These are phyloP conservation scores for Stegophylla sp. DNA, from an alignment of 2,888 invertebrate genomes.

Conservation along the genomic window DNA sequence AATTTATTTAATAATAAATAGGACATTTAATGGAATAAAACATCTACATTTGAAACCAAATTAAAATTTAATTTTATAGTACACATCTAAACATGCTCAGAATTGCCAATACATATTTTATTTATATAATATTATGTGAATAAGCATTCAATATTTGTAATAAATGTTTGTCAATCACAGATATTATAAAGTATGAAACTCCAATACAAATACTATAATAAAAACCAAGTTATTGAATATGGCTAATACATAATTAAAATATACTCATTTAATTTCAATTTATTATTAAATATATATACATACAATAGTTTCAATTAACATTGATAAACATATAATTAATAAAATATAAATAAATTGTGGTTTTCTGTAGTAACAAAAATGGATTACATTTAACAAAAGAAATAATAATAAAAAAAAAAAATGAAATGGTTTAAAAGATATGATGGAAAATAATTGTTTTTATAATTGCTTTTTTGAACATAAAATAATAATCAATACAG, in stretches of 20 bases:
- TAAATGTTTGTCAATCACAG: no score
- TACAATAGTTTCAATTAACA: conserved; percentile 41
- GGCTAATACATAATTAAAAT: not conserved
- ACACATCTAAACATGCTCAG: no score
- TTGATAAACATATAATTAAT: conserved; percentile 39
- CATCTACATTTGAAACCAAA: no score
- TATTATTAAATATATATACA: conserved; percentile 9
- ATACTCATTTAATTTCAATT: conserved; percentile 32
- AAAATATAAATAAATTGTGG: conserved; percentile 18
- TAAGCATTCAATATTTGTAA: no score
- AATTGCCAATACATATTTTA: no score
- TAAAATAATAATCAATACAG: conserved; percentile 1
- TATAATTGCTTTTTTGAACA: not conserved
- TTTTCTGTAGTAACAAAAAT: conserved; percentile 5
- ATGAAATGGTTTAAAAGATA: not conserved
- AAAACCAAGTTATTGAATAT: not conserved
- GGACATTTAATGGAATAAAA: no score
- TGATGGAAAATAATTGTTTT: not conserved
- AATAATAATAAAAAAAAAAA: not conserved
- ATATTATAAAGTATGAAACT: no score
- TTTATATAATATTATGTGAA: no score
- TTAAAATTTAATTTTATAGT: no score
- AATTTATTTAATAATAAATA: no score
- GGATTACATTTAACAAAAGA: conserved; percentile 1
- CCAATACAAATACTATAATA: not conserved